phyloP scores from a whole-genome alignment of 2,797 vertebrate genomes.

The Lithobates sylvaticus region DNA sequence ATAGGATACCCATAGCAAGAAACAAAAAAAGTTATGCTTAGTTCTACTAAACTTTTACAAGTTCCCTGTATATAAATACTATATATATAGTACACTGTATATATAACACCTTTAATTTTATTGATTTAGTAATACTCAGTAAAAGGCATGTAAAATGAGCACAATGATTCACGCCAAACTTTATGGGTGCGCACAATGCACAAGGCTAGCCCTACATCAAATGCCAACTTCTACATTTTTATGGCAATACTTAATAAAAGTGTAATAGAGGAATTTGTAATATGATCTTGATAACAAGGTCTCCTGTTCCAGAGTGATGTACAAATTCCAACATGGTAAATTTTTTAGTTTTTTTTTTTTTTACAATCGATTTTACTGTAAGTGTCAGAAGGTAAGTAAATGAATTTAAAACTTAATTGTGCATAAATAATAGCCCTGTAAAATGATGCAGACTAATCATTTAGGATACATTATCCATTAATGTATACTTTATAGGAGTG shows the following conservation, averaged over 20 bases:
- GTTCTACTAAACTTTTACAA: not conserved
- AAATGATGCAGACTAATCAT: not conserved
- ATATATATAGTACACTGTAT: not conserved
- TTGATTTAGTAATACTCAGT: not conserved
- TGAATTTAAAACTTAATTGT: constrained; percentile 32
- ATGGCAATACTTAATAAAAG: constrained; percentile 14
- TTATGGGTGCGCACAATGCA: not conserved
- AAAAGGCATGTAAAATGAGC: not conserved
- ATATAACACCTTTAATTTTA: not conserved
- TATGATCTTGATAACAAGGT: not conserved
- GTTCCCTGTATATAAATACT: not conserved
- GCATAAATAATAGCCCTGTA: constrained; percentile 25
- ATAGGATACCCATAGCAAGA: too few relatives aligned
- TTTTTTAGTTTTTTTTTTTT: constrained; percentile 3
- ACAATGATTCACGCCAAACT: not conserved
- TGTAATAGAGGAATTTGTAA: constrained; percentile 7
- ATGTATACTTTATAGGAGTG: not conserved
- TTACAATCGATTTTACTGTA: constrained; percentile 6
- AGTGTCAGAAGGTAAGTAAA: constrained; percentile 20
- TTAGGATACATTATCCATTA: not conserved
- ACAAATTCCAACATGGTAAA: not conserved
- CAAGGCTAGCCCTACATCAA: not conserved
- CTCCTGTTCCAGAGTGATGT: constrained; percentile 2
- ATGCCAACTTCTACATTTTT: constrained; percentile 1
- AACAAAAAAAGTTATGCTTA: not conserved